Conservation (phyloP, 30 jellyfish, hydroid and myxozoan species). For the Aurelia sp. region DNA sequence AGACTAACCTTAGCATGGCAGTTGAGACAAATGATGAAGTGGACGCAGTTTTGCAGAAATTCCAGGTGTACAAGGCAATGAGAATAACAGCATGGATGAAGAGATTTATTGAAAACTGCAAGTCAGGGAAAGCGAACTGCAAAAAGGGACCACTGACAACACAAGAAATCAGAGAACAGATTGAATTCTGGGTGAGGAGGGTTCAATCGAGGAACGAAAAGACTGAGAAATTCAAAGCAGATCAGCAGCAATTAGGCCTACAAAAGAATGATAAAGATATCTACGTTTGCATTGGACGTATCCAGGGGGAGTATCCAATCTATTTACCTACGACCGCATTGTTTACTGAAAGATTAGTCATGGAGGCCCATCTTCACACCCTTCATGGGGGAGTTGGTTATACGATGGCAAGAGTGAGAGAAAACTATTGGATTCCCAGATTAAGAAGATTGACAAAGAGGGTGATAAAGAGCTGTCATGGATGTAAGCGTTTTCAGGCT, state of each 20-base stretch:
- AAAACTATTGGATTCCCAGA: slow-evolving; percentile 50
- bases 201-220: too few relatives aligned
- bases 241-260: too few relatives aligned
- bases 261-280: too few relatives aligned
- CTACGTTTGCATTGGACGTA: too few relatives aligned
- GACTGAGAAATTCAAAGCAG: too few relatives aligned
- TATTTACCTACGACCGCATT: slow-evolving; percentile 24
- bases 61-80: background rate
- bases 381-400: slow-evolving; percentile 22
- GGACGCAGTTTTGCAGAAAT: background rate
- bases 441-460: slow-evolving; percentile 6
- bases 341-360: slow-evolving; percentile 11
- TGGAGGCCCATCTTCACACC: slow-evolving; percentile 36
- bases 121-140: slow-evolving; percentile 9
- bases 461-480: slow-evolving; percentile 29
- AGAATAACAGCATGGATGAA: slow-evolving; percentile 8
- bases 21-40: background rate
- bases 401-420: slow-evolving; percentile 40
- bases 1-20: too few relatives aligned
- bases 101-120: background rate
- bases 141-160: background rate
- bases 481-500: slow-evolving; percentile 26
- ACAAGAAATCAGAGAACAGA: slow-evolving; percentile 47
- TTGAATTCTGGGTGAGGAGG: too few relatives aligned
- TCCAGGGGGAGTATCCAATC: slow-evolving; percentile 1